A percentile compares a stretch with the other conserved stretches of the same genome.
Evolutionary conservation across 2,797 vertebrate genomes (phyloP).

Genomic region (Gymnothorax reevesii): DNA sequence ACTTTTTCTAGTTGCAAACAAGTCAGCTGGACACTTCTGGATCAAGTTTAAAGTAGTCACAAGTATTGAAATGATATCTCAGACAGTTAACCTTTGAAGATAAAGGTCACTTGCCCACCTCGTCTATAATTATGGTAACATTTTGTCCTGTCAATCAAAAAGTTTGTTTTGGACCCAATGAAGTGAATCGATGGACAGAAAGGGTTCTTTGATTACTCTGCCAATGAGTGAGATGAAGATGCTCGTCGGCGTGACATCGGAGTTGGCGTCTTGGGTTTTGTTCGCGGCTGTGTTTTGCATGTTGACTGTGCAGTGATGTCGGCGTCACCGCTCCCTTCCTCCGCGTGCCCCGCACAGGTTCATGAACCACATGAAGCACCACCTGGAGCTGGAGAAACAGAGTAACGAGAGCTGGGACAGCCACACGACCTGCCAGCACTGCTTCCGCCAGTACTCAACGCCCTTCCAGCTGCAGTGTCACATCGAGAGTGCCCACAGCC

Average conservation of each 20-base stretch:
- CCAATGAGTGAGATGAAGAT: slow-evolving; percentile 29
- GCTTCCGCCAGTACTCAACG: slow-evolving; percentile 94
- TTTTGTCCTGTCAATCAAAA: too few species aligned
- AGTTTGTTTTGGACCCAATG: too few species aligned
- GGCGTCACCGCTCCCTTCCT: slow-evolving; percentile 29
- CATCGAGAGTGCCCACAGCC: slow-evolving; percentile 95
- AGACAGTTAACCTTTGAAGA: too few species aligned
- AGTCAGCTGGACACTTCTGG: too few species aligned
- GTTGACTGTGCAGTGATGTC: slow-evolving; percentile 24
- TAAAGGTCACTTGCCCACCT: too few species aligned
- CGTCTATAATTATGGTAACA: too few species aligned
- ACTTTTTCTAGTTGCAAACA: slow-evolving; percentile 19
- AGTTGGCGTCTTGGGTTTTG: slow-evolving; percentile 21
- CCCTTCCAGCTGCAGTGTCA: slow-evolving; percentile 98
- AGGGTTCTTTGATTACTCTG: too few species aligned
- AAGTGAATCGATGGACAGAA: too few species aligned
- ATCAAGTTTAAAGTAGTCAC: too few species aligned
- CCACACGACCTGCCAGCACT: slow-evolving; percentile 98
- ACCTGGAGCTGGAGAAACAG: slow-evolving; percentile 97
- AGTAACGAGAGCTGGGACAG: slow-evolving; percentile 98
- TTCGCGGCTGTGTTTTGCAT: not conserved
- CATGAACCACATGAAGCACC: slow-evolving; percentile 99
- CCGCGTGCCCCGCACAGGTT: slow-evolving; percentile 76
- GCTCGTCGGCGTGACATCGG: not conserved
- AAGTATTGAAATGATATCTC: too few species aligned